Evolutionary conservation across 2,888 invertebrate genomes (phyloP), one percentile per base, ranked within the genome.

Genomic region (Apamea monoglypha): DNA sequence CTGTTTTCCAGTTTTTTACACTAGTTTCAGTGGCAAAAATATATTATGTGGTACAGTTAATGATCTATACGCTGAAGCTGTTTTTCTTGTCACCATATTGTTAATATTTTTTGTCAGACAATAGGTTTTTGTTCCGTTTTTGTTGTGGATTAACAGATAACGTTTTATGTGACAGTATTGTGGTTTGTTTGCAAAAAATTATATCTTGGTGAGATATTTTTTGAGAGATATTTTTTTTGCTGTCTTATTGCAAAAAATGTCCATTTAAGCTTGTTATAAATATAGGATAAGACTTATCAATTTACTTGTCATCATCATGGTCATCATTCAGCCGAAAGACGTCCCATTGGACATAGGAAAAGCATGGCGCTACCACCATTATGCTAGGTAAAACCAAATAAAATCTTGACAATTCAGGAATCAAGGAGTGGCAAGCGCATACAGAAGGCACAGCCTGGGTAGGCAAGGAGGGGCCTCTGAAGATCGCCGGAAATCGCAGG

Each of bases 61-160:
- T 56, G 32, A 66, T 80, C 44, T 64, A 80, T 44, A n/a, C 63
- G 44, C 44, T 32, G 44, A n/a, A 44, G 16, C 63, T 12, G 61
- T 63, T 80, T 71, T 79, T 80, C 53, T 72, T 18, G 14, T 16
- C 36, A 78, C 36, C 21, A 29, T 78, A 77, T 59, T 67, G 67
- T 36, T 12, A 44, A 18, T 25, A 12, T 56, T 79, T 80, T 69
- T 80, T 72, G 29, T 32, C 29, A 2, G 25, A 50, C 67, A 78
- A 50, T 47, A 25, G 2, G 8, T 47, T 78, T 66, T 47, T 78
- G 14, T 78, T 50, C 14, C 2, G 25, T 56, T 78, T 64, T 72
- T 80, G 10, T 36, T 40, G 1, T 47, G 36, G 64, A 64, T 80
- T 72, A 79, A 18, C 44, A 64, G 80, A 79, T 47, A 71, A 53